phyloP scores from a whole-genome alignment of 2,888 invertebrate species.

The Hirudinaria manillensis region DNA sequence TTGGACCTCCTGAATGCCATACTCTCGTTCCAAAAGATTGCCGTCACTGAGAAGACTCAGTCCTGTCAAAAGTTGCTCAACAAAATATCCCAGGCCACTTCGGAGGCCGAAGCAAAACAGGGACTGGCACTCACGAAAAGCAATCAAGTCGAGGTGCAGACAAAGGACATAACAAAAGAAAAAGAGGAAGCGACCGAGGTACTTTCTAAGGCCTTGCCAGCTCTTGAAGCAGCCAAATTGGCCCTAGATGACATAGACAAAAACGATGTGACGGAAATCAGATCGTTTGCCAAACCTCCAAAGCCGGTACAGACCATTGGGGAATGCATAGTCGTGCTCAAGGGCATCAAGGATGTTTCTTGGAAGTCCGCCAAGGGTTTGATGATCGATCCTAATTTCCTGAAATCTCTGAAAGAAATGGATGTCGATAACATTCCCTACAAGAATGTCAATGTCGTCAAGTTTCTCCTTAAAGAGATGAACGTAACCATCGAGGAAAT shows the following conservation, averaged over 20 bases:
- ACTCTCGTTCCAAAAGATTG: conserved; percentile 71
- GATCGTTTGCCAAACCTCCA: conserved; percentile 77
- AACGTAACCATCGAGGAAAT: conserved; percentile 67
- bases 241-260: conserved; percentile 79
- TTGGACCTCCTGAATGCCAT: conserved; percentile 72
- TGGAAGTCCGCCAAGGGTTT: conserved; percentile 86
- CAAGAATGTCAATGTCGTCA: conserved; percentile 38
- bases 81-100: conserved; percentile 64
- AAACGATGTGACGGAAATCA: conserved; percentile 82
- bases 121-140: conserved; percentile 72
- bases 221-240: conserved; percentile 70
- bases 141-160: conserved; percentile 74
- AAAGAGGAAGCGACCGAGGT: conserved; percentile 75
- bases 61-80: conserved; percentile 72
- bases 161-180: conserved; percentile 72
- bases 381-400: conserved; percentile 83
- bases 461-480: conserved; percentile 53
- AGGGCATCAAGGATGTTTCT: conserved; percentile 74
- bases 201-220: conserved; percentile 75
- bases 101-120: conserved; percentile 69
- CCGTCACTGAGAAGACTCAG: conserved; percentile 63
- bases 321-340: conserved; percentile 80
- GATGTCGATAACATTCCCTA: conserved; percentile 60
- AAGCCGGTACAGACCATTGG: conserved; percentile 83
- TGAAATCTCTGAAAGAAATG: conserved; percentile 74